Percentiles rank a stretch among this genome's conserved stretches.
Evolutionary conservation across 2,888 invertebrate genomes (phyloP).

Genomic region (Endomychus coccineus): DNA sequence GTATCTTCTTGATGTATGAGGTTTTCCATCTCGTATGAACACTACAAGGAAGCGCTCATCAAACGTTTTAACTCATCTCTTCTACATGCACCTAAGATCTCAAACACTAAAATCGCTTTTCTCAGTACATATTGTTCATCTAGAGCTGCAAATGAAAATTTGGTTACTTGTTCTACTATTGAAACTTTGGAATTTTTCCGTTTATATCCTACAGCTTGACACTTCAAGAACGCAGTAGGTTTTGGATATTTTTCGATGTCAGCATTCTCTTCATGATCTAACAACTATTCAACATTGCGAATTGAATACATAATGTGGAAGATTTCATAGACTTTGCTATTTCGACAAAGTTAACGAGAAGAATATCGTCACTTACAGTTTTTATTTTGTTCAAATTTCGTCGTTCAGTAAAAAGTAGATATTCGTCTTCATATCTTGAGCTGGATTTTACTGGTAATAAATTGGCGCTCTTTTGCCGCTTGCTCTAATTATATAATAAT

Average conservation of each 20-base stretch:
- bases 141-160: constrained; percentile 24
- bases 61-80: constrained; percentile 16
- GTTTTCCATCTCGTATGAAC: no score
- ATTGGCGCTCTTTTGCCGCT: constrained; percentile 3
- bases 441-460: constrained; percentile 10
- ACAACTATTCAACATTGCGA: constrained; percentile 14
- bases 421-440: constrained; percentile 11
- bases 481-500: background rate
- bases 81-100: constrained; percentile 18
- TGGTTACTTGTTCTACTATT: constrained; percentile 20
- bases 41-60: no score
- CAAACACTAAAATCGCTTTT: constrained; percentile 16
- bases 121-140: constrained; percentile 24
- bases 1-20: no score
- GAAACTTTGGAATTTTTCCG: no score
- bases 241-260: no score
- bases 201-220: no score
- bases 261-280: no score
- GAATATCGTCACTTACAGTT: constrained; percentile 12
- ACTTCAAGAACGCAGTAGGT: no score
- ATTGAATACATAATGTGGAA: constrained; percentile 12
- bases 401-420: constrained; percentile 10
- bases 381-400: constrained; percentile 9
- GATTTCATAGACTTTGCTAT: constrained; percentile 9
- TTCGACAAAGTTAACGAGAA: constrained; percentile 11